phyloP scores from a whole-genome alignment of 1,140 invertebrate species.

The Mesaphorura yosii region DNA sequence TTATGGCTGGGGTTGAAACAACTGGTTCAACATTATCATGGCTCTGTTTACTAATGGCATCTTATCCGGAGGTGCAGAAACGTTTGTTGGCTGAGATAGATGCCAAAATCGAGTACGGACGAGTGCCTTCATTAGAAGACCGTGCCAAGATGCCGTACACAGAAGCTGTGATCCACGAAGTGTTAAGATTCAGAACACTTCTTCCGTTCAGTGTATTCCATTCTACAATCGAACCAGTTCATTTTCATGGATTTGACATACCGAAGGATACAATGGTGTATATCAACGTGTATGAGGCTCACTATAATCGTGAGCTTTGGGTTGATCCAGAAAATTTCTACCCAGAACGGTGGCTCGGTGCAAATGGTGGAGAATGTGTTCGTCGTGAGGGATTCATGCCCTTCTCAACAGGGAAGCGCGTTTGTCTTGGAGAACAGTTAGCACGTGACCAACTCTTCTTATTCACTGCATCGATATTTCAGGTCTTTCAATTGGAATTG shows the following conservation, averaged over 20 bases:
- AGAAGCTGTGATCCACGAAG: slow-evolving; percentile 24
- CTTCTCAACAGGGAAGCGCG: slow-evolving; percentile 13
- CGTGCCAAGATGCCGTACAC: no score
- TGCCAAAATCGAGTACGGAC: slow-evolving; percentile 31
- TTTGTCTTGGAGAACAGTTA: slow-evolving; percentile 19
- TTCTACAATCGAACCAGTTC: slow-evolving; percentile 19
- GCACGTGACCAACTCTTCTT: slow-evolving; percentile 17
- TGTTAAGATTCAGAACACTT: slow-evolving; percentile 9
- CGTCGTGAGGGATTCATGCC: slow-evolving; percentile 2
- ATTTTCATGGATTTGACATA: slow-evolving; percentile 33
- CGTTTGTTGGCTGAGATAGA: slow-evolving; percentile 35
- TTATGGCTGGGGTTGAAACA: slow-evolving; percentile 1
- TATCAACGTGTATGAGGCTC: slow-evolving; percentile 18
- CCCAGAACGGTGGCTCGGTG: slow-evolving; percentile 30
- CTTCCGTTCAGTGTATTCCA: slow-evolving; percentile 18
- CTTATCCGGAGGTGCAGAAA: slow-evolving; percentile 34
- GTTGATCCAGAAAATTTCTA: slow-evolving; percentile 11
- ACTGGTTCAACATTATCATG: background rate
- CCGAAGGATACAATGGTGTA: slow-evolving; percentile 36
- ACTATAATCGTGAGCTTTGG: slow-evolving; percentile 4
- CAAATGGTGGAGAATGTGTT: background rate
- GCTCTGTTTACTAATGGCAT: background rate
- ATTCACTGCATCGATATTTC: slow-evolving; percentile 16
- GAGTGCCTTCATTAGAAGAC: slow-evolving; percentile 8
- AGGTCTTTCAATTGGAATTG: slow-evolving; percentile 4